Conservation (phyloP, 2,797 vertebrate genomes). For the Morelia viridis region DNA sequence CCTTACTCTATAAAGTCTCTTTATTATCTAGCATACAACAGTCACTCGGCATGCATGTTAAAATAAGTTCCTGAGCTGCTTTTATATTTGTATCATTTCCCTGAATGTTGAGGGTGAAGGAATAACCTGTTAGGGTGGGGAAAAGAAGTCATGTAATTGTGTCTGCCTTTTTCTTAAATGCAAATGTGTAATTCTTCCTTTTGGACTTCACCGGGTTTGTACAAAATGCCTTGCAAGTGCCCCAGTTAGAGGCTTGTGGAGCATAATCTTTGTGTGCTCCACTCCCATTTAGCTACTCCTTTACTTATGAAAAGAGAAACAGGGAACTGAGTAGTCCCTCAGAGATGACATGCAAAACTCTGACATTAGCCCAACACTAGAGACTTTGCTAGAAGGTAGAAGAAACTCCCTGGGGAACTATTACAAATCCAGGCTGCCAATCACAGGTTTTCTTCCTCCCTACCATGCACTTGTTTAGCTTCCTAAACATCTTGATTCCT, state of each 20-base stretch:
- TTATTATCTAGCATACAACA: slow-evolving; percentile 2
- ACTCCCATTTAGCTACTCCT: background rate
- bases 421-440: background rate
- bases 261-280: background rate
- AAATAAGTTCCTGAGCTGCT: background rate
- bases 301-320: slow-evolving; percentile 3
- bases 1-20: rapidly evolving
- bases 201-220: background rate
- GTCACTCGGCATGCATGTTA: background rate
- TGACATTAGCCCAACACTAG: background rate
- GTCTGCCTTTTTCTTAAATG: background rate
- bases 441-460: background rate
- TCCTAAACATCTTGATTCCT: background rate
- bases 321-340: background rate
- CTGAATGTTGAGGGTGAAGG: background rate
- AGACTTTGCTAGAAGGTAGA: background rate
- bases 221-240: background rate
- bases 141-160: background rate
- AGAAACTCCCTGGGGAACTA: background rate
- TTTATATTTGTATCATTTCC: background rate
- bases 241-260: background rate
- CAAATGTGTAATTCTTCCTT: background rate
- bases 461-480: background rate
- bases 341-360: background rate
- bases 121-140: background rate